Conservation (phyloP, 2,888 invertebrate genomes). For the Leptothorax acervorum region DNA sequence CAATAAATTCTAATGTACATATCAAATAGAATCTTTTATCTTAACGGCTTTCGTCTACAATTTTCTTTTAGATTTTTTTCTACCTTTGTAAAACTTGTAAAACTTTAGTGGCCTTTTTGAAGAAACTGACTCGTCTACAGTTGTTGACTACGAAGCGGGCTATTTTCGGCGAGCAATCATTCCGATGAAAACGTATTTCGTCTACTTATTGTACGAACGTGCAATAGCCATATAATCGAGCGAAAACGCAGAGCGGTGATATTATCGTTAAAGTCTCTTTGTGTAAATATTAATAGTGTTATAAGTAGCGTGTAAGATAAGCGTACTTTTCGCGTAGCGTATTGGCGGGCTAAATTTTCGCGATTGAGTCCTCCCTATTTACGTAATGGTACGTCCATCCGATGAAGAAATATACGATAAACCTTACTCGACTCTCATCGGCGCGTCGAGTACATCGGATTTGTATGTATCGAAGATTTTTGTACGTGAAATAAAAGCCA, state of each 20-base stretch:
- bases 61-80: not conserved
- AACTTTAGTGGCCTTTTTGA: not conserved
- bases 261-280: constrained; percentile 77
- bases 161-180: constrained; percentile 10
- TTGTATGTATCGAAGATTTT: constrained; percentile 42
- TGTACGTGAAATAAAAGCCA: constrained; percentile 63
- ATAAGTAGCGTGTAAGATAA: constrained; percentile 67
- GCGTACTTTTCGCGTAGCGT: constrained; percentile 34
- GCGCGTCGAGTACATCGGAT: not conserved
- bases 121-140: not conserved
- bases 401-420: constrained; percentile 4
- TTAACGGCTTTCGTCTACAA: not conserved
- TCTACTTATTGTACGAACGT: constrained; percentile 31
- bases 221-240: constrained; percentile 57
- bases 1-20: not conserved
- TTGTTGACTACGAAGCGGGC: not conserved
- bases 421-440: not conserved
- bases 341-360: constrained; percentile 31
- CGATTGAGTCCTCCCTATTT: not conserved
- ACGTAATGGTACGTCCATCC: not conserved
- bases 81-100: not conserved
- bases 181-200: constrained; percentile 15
- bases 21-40: not conserved
- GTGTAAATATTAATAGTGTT: constrained; percentile 65
- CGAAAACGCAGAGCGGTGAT: constrained; percentile 77